phyloP scores from a whole-genome alignment of 2,888 invertebrate genomes.

The Xestia rhomboidea region DNA sequence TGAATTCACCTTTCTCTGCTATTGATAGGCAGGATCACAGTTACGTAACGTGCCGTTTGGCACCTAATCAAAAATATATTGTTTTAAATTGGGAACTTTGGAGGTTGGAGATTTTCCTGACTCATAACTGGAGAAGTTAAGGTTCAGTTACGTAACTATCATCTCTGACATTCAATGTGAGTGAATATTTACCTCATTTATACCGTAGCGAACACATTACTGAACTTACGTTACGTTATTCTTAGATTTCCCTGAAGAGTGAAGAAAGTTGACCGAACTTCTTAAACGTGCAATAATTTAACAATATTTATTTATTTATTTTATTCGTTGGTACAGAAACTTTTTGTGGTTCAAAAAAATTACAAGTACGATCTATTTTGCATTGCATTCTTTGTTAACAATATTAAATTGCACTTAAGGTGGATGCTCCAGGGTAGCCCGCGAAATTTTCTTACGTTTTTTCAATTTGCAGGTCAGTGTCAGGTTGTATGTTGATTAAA shows the following conservation, averaged over 20 bases:
- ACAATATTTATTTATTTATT: too few relatives aligned
- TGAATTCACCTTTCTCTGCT: constrained; percentile 20
- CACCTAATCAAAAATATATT: background rate
- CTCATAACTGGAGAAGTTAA: background rate
- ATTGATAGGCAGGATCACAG: background rate
- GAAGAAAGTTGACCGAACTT: background rate
- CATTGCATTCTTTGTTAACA: too few relatives aligned
- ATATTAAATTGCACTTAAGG: too few relatives aligned
- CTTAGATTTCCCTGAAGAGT: background rate
- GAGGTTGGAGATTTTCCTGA: background rate
- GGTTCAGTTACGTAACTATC: background rate
- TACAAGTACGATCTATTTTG: too few relatives aligned
- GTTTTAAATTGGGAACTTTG: background rate
- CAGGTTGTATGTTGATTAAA: too few relatives aligned
- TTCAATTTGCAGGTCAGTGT: too few relatives aligned
- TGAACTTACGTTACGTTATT: background rate
- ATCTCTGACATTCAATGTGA: background rate
- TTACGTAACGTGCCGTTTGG: constrained; percentile 15
- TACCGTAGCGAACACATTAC: too few relatives aligned
- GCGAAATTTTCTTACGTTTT: too few relatives aligned
- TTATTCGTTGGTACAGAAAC: too few relatives aligned
- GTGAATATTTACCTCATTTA: background rate
- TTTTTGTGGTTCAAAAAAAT: too few relatives aligned
- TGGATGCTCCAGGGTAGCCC: too few relatives aligned
- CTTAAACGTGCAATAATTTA: background rate